Evolutionary conservation across 2,113 vertebrate species (phyloP).

Genomic region (Chloroceryle aenea): DNA sequence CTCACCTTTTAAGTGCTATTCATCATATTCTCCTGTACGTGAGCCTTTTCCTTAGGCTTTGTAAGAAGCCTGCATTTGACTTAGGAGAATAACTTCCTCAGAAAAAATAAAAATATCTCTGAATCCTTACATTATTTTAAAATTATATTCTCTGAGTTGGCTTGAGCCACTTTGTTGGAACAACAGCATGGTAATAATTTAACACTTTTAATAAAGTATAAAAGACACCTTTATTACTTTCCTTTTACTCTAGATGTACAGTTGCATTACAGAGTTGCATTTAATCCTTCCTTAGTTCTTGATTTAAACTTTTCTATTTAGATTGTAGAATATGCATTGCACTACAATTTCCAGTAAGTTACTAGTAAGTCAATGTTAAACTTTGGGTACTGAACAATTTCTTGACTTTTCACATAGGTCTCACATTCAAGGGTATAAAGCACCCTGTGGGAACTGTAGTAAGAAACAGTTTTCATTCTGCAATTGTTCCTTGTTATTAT

Average conservation of each 20-base stretch:
- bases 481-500: background rate
- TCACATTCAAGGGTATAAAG: background rate
- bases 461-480: background rate
- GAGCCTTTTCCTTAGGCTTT: background rate
- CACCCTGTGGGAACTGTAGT: background rate
- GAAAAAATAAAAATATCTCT: background rate
- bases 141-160: background rate
- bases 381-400: background rate
- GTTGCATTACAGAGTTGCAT: background rate
- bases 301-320: background rate
- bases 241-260: background rate
- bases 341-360: background rate
- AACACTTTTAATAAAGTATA: background rate
- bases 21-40: background rate
- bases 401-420: background rate
- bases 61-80: background rate
- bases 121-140: background rate
- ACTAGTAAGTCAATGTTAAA: background rate
- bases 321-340: background rate
- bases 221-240: rapidly evolving
- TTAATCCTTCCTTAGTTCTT: background rate
- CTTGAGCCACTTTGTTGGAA: background rate
- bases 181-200: background rate
- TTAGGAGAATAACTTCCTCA: background rate
- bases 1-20: background rate